Percentiles rank a stretch among this genome's conserved stretches.
Evolutionary conservation across 1,140 invertebrate genomes (phyloP).

Genomic region (Paraescarpia echinospica): DNA sequence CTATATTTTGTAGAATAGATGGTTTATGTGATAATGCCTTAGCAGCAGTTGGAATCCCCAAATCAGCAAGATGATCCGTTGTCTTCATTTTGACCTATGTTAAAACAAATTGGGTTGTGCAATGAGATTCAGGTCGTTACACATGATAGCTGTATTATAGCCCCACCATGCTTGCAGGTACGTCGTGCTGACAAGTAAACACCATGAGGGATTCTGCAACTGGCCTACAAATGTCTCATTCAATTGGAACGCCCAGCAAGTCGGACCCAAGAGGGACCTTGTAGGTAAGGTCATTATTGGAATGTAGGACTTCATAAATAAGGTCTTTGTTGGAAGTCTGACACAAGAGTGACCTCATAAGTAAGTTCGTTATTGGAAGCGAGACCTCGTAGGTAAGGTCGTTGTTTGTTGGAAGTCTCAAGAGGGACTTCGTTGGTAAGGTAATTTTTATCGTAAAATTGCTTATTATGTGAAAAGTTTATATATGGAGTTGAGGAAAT

Average conservation of each 20-base stretch:
- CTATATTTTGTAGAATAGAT: too few relatives aligned
- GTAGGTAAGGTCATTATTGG: constrained; percentile 38
- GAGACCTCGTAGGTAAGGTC: constrained; percentile 8
- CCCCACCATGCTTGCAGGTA: constrained; percentile 39
- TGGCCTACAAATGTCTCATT: constrained; percentile 51
- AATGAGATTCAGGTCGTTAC: too few relatives aligned
- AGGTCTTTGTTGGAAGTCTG: neutral
- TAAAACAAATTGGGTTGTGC: too few relatives aligned
- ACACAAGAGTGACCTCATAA: neutral
- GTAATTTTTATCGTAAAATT: too few relatives aligned
- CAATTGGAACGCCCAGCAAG: constrained; percentile 54
- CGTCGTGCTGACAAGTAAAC: constrained; percentile 53
- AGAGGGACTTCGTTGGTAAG: too few relatives aligned
- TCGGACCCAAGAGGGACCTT: constrained; percentile 51
- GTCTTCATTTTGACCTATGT: too few relatives aligned
- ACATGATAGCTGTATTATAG: neutral
- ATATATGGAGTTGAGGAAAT: too few relatives aligned
- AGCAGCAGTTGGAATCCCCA: too few relatives aligned
- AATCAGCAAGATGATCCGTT: too few relatives aligned
- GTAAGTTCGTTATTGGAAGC: too few relatives aligned
- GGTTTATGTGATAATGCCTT: too few relatives aligned
- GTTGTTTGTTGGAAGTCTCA: neutral
- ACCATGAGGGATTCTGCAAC: constrained; percentile 54
- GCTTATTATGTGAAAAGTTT: too few relatives aligned
- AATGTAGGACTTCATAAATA: neutral